These are phyloP conservation scores for Dromococcyx pavoninus DNA, from an alignment of 2,797 vertebrate species.

Conservation along the genomic window DNA sequence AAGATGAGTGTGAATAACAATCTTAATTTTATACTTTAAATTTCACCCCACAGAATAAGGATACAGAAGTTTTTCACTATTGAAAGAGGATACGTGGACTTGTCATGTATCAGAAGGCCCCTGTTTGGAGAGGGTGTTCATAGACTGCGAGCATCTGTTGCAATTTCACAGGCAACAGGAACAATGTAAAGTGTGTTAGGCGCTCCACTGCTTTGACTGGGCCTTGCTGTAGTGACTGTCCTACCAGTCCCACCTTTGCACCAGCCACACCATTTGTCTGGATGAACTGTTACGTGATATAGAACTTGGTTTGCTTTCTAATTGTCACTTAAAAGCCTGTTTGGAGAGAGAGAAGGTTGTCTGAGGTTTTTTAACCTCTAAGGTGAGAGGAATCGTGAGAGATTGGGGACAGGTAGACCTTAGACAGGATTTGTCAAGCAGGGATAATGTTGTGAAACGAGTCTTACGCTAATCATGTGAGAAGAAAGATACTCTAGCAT, in stretches of 20 bases:
- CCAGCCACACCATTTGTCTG: background rate
- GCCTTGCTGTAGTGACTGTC: background rate
- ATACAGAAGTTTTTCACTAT: background rate
- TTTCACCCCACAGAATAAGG: background rate
- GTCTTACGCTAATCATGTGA: background rate
- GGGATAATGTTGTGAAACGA: background rate
- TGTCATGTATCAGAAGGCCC: background rate
- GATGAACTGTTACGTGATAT: background rate
- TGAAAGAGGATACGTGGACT: background rate
- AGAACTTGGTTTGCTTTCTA: background rate
- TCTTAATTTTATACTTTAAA: background rate
- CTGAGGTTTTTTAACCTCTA: background rate
- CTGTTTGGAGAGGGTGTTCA: background rate
- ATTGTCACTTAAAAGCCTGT: background rate
- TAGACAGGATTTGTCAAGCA: background rate
- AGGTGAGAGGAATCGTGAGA: background rate
- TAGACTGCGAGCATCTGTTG: background rate
- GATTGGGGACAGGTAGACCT: background rate
- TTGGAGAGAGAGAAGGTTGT: background rate
- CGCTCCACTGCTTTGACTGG: background rate
- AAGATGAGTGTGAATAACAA: background rate
- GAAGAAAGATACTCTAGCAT: background rate
- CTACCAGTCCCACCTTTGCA: background rate
- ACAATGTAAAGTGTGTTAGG: background rate
- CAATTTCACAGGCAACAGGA: background rate